Conservation (phyloP, 2,113 vertebrate species). For the Atlantisia rogersi region DNA sequence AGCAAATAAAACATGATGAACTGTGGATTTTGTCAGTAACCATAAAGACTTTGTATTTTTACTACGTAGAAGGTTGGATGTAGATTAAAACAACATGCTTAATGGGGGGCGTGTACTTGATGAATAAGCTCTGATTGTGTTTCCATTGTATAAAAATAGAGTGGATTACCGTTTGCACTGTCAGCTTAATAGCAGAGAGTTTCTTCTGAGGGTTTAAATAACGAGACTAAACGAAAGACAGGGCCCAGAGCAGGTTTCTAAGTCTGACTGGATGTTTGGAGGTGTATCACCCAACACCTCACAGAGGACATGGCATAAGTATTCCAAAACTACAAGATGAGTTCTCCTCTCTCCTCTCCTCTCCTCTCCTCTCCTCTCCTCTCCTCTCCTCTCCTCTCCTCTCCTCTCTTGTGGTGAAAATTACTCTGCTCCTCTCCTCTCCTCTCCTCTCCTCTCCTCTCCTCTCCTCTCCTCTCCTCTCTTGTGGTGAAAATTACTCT, state of each 20-base stretch:
- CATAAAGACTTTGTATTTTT: conserved; percentile 60
- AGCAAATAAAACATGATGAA: conserved; percentile 58
- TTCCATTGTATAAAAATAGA: background rate
- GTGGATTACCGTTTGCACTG: background rate
- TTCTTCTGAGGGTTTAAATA: background rate
- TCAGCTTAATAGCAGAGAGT: background rate
- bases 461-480: too few relatives aligned
- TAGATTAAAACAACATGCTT: conserved; percentile 35
- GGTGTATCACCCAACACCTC: background rate
- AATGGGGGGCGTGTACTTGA: background rate
- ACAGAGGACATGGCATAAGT: background rate
- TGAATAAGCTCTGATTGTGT: background rate
- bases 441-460: too few relatives aligned
- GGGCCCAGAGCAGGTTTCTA: background rate
- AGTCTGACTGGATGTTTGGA: background rate
- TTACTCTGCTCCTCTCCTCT: too few relatives aligned
- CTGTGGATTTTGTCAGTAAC: conserved; percentile 60
- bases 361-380: too few relatives aligned
- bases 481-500: background rate
- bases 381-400: too few relatives aligned
- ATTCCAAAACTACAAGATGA: background rate
- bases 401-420: too few relatives aligned
- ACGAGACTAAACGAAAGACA: background rate
- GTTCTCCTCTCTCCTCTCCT: too few relatives aligned
- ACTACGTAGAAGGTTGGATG: conserved; percentile 27